Base-by-base conservation (phyloP, 1,140 invertebrate species). In the Telenomus remus region DNA sequence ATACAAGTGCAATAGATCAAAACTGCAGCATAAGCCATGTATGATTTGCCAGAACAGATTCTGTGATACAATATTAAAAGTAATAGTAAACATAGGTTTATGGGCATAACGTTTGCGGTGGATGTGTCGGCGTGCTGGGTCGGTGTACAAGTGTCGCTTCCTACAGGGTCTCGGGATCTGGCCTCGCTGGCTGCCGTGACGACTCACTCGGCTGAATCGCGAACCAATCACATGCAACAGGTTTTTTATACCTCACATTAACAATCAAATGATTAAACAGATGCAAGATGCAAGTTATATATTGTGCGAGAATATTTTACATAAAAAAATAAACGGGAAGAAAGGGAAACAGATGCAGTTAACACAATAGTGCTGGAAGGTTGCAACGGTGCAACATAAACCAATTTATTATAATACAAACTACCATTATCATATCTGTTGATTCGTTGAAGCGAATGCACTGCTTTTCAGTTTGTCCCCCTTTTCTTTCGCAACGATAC, bases 251-350 rank as follows among this genome's bases (percentile, higher is more conserved):
- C 86, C 86, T 88, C 85, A 87, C 85, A 80, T n/a, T 84, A 78
- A 86, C 86, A 88, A 88, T 87, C 86, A 87, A 88, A 88, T 84
- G 81, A 83, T 75, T 80, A 84, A 84, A 79, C 84, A 85, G 82
- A 87, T 86, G 81, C 86, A 88, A 27, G 19, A 27, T 27, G 19
- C 19, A 27, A 27, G 84, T 84, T 88, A 87, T 87, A 88, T 86
- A 87, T 85, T 83, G 48, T 65, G 84, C 82, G 85, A 84, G 81
- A 85, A 87, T 86, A 87, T 87, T 88, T 88, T 87, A 88, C 85
- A 84, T 87, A 86, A 82, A 82, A 83, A 75, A 83, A 47, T 55
- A 44, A 44, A 35, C 1, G 37, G 12, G 33, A 9, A 39, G 8
- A 9, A 39, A 39, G 9, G 37, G n/a, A 39, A 39, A n/a, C 9